A percentile compares a stretch with the other conserved stretches of the same genome.
These are phyloP conservation scores for Malacosoma neustria DNA, from an alignment of 2,888 invertebrate species.

Conservation along the genomic window DNA sequence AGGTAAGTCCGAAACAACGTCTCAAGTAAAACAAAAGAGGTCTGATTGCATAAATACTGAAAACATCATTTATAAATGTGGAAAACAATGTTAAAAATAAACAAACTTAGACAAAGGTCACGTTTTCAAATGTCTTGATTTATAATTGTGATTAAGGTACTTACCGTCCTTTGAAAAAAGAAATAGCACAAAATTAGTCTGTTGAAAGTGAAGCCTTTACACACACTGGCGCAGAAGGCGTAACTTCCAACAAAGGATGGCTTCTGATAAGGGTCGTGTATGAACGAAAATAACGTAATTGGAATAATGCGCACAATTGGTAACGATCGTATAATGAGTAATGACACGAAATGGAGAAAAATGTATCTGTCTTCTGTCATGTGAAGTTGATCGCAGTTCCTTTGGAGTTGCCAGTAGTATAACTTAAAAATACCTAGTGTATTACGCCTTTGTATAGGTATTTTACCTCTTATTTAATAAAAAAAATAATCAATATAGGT, in stretches of 20 bases:
- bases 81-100: too few species aligned
- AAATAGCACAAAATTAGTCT: constrained; percentile 14
- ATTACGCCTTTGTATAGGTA: too few species aligned
- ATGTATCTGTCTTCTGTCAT: constrained; percentile 25
- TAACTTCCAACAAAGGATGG: constrained; percentile 45
- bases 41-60: too few species aligned
- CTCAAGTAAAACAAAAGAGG: too few species aligned
- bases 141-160: too few species aligned
- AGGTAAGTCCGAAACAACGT: too few species aligned
- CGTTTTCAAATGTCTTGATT: too few species aligned
- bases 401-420: constrained; percentile 22
- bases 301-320: constrained; percentile 35
- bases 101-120: too few species aligned
- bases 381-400: constrained; percentile 35
- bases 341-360: constrained; percentile 22
- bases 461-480: too few species aligned
- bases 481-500: too few species aligned
- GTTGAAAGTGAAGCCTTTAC: constrained; percentile 66
- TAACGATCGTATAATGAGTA: constrained; percentile 29
- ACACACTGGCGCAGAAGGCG: constrained; percentile 73
- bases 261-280: constrained; percentile 29
- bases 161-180: too few species aligned
- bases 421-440: constrained; percentile 15
- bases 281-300: constrained; percentile 23
- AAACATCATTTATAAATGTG: too few species aligned